Base-by-base conservation (phyloP, 1,140 invertebrate genomes). In the Drosophila setifemur region DNA sequence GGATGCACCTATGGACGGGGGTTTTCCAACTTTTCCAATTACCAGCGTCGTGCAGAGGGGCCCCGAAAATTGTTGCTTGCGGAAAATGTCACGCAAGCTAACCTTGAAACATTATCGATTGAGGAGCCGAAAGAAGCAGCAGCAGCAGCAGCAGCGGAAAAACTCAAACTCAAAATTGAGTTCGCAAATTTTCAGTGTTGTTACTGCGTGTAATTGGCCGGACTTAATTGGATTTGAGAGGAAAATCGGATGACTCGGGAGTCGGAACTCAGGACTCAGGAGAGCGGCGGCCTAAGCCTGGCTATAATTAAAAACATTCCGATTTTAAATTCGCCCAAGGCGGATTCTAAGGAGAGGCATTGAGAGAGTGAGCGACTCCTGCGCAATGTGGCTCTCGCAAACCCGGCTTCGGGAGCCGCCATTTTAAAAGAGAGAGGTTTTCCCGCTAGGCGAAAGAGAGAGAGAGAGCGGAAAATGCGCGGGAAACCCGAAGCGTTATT, bases 21-120 rank as follows among this genome's bases (percentile, higher is more conserved):
- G 29, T 23, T 25, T 58, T 45, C 28, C 23, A 40, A 58, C 43
- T 66, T 66, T 66, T 69, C 50, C 66, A 57, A 68, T 52, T 68
- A 47, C 28, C 29, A 7, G n/a, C n/a, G n/a, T n/a, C n/a, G n/a
- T n/a, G n/a, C 8, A 3, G 7, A 3, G 14, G 7, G 16, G 6
- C 18, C 11, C 28, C 44, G 11, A 4, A 44, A 67, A 53, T 53
- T 53, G 63, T 68, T 67, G 63, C 47, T 43, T 33, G 25, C 29
- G 12, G 29, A 8, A 49, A 50, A 42, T 48, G 18, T 25, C 52
- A 57, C 33, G 60, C 21, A 33, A 67, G 45, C 43, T 81, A 78
- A 85, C 79, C 79, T 83, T 83, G 81, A 85, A 68, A 68, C 25
- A 43, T 33, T 68, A 83, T 83, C 75, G 79, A 83, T 83, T 78